Evolutionary conservation across 2,888 invertebrate genomes (phyloP).

Genomic region (Baronia brevicornis): DNA sequence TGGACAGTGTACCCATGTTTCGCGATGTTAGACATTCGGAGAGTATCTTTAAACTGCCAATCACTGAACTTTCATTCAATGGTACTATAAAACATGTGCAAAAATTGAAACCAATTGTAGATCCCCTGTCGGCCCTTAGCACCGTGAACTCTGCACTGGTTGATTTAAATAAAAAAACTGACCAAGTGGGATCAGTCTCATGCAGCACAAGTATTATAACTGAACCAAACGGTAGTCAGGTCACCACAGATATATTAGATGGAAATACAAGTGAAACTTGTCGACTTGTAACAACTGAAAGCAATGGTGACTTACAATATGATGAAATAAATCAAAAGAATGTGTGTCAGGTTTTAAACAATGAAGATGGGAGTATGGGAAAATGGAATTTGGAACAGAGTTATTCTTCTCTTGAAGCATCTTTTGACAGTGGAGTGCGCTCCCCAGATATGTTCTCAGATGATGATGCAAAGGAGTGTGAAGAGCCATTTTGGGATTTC

Average conservation of each 20-base stretch:
- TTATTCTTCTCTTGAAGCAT: constrained; percentile 59
- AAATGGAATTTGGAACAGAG: constrained; percentile 63
- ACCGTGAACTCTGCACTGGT: constrained; percentile 32
- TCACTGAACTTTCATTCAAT: constrained; percentile 63
- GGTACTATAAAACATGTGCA: constrained; percentile 67
- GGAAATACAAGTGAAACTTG: constrained; percentile 26
- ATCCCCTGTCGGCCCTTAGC: constrained; percentile 55
- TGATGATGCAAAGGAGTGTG: constrained; percentile 35
- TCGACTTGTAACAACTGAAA: constrained; percentile 37
- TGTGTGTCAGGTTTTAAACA: constrained; percentile 17
- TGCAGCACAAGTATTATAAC: constrained; percentile 18
- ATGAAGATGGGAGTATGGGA: constrained; percentile 36
- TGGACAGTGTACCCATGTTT: constrained; percentile 62
- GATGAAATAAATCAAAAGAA: constrained; percentile 40
- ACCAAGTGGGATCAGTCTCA: constrained; percentile 7
- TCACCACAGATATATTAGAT: constrained; percentile 25
- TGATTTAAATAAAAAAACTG: constrained; percentile 28
- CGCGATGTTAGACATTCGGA: constrained; percentile 47
- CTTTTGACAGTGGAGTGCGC: constrained; percentile 65
- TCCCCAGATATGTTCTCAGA: constrained; percentile 82
- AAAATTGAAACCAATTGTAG: constrained; percentile 62
- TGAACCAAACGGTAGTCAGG: constrained; percentile 7
- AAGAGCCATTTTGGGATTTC: constrained; percentile 54
- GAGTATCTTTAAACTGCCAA: constrained; percentile 63
- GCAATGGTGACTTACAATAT: constrained; percentile 51